Percentiles rank a stretch among this genome's conserved stretches.
Evolutionary conservation across 2,113 vertebrate species (phyloP).

Genomic region (Cervus canadensis): DNA sequence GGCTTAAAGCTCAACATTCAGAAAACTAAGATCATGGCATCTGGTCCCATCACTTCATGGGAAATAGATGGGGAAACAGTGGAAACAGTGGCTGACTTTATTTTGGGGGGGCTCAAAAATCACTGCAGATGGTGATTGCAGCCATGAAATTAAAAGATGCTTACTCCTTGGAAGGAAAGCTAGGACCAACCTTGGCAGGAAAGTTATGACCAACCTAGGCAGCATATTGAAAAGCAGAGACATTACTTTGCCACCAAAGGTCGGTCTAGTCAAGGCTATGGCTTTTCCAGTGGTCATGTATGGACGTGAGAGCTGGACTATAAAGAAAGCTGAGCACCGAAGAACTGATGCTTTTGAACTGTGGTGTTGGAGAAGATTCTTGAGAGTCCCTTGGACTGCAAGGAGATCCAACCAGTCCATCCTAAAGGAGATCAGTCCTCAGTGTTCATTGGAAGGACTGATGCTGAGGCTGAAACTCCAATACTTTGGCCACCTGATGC

Average conservation of each 20-base stretch:
- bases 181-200: background rate
- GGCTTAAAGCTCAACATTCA: background rate
- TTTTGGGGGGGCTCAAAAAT: background rate
- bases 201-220: background rate
- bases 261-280: fast-evolving
- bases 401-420: background rate
- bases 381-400: background rate
- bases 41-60: background rate
- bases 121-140: background rate
- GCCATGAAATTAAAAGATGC: background rate
- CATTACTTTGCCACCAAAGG: background rate
- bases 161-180: background rate
- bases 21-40: background rate
- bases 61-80: background rate
- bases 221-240: background rate
- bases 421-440: background rate
- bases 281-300: background rate
- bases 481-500: background rate
- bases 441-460: background rate
- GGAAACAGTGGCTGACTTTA: background rate
- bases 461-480: background rate
- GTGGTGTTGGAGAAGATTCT: background rate
- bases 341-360: background rate
- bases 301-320: background rate
- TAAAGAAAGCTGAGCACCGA: background rate